Evolutionary conservation across 2,113 vertebrate species (phyloP).

Genomic region (Sapajus apella): DNA sequence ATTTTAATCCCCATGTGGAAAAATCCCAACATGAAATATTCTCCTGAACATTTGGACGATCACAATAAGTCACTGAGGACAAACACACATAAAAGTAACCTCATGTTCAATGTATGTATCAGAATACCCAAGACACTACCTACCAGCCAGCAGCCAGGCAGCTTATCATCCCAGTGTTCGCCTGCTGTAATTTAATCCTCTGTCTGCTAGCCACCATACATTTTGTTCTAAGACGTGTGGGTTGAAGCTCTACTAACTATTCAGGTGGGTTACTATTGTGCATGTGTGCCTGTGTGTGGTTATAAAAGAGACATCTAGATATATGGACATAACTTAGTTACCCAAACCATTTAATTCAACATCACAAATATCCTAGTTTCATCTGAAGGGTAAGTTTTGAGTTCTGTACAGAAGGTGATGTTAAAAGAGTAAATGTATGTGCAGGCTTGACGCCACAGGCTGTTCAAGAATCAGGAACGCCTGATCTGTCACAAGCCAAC

Average conservation of each 20-base stretch:
- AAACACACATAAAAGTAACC: not conserved
- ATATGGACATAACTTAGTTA: not conserved
- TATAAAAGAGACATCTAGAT: not conserved
- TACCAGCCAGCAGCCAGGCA: not conserved
- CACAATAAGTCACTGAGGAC: not conserved
- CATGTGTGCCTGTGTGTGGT: not conserved
- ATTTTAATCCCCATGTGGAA: slow-evolving; percentile 78
- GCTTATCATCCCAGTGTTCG: not conserved
- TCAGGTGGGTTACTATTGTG: not conserved
- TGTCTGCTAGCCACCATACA: not conserved
- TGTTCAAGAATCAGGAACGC: not conserved
- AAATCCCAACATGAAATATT: slow-evolving; percentile 74
- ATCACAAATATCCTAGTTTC: not conserved
- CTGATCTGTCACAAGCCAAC: slow-evolving; percentile 2
- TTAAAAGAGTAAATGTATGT: not conserved
- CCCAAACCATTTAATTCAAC: not conserved
- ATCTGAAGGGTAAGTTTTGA: not conserved
- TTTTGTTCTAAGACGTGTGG: not conserved
- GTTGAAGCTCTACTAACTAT: not conserved
- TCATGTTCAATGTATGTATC: not conserved
- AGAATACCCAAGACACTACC: not conserved
- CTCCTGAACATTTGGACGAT: slow-evolving; percentile 40
- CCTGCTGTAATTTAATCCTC: not conserved
- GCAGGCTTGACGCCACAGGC: not conserved
- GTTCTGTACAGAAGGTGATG: not conserved